phyloP scores from a whole-genome alignment of 2,797 vertebrate species.

The Mallotus villosus region DNA sequence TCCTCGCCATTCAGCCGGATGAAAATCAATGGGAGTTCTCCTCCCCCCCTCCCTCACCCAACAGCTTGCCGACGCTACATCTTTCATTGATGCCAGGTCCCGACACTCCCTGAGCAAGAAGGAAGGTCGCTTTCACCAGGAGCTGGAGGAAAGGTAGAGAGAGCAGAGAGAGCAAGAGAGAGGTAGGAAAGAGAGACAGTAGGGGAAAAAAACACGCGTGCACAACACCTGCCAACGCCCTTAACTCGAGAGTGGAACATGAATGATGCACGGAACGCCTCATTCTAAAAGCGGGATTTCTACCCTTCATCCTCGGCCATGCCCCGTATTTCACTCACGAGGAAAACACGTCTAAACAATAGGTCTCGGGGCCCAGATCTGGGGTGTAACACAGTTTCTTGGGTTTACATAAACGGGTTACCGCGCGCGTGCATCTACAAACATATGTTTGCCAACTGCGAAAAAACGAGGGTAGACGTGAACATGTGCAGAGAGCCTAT shows the following conservation, averaged over 20 bases:
- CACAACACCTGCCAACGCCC: slow-evolving; percentile 17
- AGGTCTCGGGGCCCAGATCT: neutral
- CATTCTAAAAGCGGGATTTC: slow-evolving; percentile 36
- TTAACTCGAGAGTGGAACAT: slow-evolving; percentile 26
- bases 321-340: neutral
- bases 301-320: slow-evolving; percentile 4
- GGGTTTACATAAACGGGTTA: neutral
- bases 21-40: slow-evolving; percentile 5
- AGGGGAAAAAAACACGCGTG: neutral
- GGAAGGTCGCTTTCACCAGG: slow-evolving; percentile 1
- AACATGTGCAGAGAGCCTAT: slow-evolving; percentile 1
- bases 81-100: slow-evolving; percentile 24
- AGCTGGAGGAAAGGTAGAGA: slow-evolving; percentile 3
- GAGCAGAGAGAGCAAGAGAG: neutral
- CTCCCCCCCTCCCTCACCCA: slow-evolving; percentile 1
- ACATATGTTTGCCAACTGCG: neutral
- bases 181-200: neutral
- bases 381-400: too few species aligned
- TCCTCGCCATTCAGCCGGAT: neutral
- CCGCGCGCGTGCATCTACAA: neutral
- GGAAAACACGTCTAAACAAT: too few species aligned
- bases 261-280: slow-evolving; percentile 47
- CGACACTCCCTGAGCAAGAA: slow-evolving; percentile 4
- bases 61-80: slow-evolving; percentile 26
- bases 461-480: neutral